phyloP scores from a whole-genome alignment of 2,888 invertebrate species.

The Trisateles emortualis region DNA sequence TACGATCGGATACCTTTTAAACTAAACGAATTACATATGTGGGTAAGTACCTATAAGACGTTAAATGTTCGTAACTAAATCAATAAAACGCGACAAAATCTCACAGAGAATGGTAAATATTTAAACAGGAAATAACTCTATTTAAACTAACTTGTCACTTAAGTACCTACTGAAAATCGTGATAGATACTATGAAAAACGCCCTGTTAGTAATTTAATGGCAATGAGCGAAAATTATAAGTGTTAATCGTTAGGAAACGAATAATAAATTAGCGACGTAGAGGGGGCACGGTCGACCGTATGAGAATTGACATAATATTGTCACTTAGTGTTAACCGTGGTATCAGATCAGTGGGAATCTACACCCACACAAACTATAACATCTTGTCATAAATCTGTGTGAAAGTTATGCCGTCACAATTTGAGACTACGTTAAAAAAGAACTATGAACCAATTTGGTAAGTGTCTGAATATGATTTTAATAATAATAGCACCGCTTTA shows the following conservation, averaged over 20 bases:
- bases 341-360: slow-evolving; percentile 27
- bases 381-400: slow-evolving; percentile 12
- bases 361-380: slow-evolving; percentile 1
- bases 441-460: slow-evolving; percentile 66
- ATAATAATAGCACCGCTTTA: too few species aligned
- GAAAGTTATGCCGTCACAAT: slow-evolving; percentile 45
- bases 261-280: slow-evolving; percentile 56
- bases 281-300: slow-evolving; percentile 41
- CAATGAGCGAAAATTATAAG: slow-evolving; percentile 44
- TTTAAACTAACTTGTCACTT: slow-evolving; percentile 3
- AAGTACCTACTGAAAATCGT: slow-evolving; percentile 10
- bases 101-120: slow-evolving; percentile 7
- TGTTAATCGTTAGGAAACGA: slow-evolving; percentile 68
- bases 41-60: too few species aligned
- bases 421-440: slow-evolving; percentile 46
- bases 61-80: too few species aligned
- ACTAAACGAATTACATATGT: too few species aligned
- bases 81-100: background rate
- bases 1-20: too few species aligned
- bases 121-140: background rate
- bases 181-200: slow-evolving; percentile 23
- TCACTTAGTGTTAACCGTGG: slow-evolving; percentile 40
- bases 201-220: slow-evolving; percentile 46
- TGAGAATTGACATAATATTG: slow-evolving; percentile 22
- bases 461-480: slow-evolving; percentile 40